Percentiles rank a stretch among this genome's conserved stretches.
These are phyloP conservation scores for Syngnathus scovelli DNA, from an alignment of 2,113 vertebrate genomes.

Conservation along the genomic window DNA sequence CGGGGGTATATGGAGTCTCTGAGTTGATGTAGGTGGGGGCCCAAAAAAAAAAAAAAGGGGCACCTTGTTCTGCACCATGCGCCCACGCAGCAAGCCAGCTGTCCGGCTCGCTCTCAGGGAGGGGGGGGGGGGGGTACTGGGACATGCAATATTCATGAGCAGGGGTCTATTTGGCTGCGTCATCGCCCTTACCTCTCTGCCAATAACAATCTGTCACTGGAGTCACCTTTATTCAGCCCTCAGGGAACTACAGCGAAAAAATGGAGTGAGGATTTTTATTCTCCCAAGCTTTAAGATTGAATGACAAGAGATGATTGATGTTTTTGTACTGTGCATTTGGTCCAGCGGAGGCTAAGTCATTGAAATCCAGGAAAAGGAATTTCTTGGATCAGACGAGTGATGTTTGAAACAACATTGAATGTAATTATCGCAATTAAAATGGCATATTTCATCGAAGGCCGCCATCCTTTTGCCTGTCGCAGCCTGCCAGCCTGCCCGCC, in stretches of 20 bases:
- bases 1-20: slow-evolving; percentile 18
- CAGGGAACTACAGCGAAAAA: too few species aligned
- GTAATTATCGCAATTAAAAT: slow-evolving; percentile 29
- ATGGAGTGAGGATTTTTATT: background rate
- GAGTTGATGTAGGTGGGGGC: slow-evolving; percentile 19
- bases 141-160: slow-evolving; percentile 66
- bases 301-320: background rate
- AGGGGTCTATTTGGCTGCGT: slow-evolving; percentile 57
- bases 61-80: slow-evolving; percentile 72
- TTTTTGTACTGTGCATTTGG: background rate
- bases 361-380: background rate
- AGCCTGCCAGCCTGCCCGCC: slow-evolving; percentile 24
- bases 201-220: slow-evolving; percentile 41
- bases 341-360: background rate
- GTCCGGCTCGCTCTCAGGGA: slow-evolving; percentile 50
- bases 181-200: slow-evolving; percentile 46
- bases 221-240: slow-evolving; percentile 15
- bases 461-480: slow-evolving; percentile 27
- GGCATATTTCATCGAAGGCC: slow-evolving; percentile 25
- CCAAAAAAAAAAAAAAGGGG: slow-evolving; percentile 45
- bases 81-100: slow-evolving; percentile 57
- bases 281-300: background rate
- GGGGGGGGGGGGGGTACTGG: slow-evolving; percentile 5
- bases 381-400: slow-evolving; percentile 3
- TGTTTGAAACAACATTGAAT: slow-evolving; percentile 10